These are phyloP conservation scores for Sebastes baramenuke DNA, from an alignment of 2,797 vertebrate genomes.

Conservation along the genomic window DNA sequence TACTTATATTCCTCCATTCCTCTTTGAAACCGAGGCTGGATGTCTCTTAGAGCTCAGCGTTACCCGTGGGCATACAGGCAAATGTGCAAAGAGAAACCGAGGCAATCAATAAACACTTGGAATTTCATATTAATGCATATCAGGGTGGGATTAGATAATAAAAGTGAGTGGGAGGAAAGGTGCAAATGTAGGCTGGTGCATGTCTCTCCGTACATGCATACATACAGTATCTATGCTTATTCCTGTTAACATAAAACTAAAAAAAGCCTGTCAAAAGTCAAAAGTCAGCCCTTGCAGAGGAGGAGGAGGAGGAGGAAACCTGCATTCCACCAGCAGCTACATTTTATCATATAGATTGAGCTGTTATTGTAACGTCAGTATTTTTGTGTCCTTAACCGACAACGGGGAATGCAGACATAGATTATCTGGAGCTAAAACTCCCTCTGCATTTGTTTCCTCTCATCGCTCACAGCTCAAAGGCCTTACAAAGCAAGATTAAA, in stretches of 20 bases:
- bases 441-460: constrained; percentile 14
- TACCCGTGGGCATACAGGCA: constrained; percentile 27
- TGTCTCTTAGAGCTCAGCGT: constrained; percentile 37
- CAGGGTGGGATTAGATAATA: constrained; percentile 7
- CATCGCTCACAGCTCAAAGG: constrained; percentile 23
- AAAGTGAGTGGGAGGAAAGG: constrained; percentile 5
- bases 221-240: not conserved
- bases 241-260: not conserved
- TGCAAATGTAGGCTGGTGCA: not conserved
- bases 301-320: not conserved
- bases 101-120: constrained; percentile 47
- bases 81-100: constrained; percentile 31
- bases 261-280: constrained; percentile 9
- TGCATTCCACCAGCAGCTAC: not conserved
- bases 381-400: constrained; percentile 17
- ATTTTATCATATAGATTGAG: constrained; percentile 35
- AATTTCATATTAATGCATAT: constrained; percentile 41
- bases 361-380: not conserved
- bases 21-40: constrained; percentile 47
- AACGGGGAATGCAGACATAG: not conserved
- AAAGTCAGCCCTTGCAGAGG: not conserved
- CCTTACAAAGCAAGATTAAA: constrained; percentile 28
- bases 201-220: not conserved
- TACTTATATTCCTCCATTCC: constrained; percentile 54
- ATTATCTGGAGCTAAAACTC: constrained; percentile 23